These are phyloP conservation scores for Garrulus glandarius DNA, from an alignment of 2,797 vertebrate genomes.

Conservation along the genomic window DNA sequence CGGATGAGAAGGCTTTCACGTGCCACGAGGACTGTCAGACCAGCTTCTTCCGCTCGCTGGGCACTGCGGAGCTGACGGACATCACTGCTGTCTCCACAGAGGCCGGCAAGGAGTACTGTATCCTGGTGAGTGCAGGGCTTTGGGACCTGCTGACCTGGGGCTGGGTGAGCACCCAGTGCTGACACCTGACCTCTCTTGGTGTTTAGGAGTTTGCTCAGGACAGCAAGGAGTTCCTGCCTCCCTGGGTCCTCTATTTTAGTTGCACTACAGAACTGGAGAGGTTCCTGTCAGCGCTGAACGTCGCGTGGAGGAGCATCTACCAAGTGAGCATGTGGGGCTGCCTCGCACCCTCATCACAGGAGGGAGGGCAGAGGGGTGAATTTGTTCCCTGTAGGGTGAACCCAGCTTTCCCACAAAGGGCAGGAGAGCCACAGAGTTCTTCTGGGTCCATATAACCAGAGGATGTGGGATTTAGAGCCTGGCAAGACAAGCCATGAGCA, in stretches of 20 bases:
- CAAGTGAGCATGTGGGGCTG: constrained; percentile 75
- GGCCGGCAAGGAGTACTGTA: constrained; percentile 86
- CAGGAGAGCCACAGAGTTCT: background rate
- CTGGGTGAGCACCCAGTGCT: accelerated
- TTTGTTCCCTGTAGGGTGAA: background rate
- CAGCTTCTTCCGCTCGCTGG: constrained; percentile 93
- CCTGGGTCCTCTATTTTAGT: constrained; percentile 95
- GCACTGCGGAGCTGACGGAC: constrained; percentile 79
- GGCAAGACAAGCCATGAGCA: background rate
- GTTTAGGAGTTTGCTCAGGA: constrained; percentile 89
- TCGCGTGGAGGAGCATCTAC: constrained; percentile 83
- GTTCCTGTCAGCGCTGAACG: constrained; percentile 79
- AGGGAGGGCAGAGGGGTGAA: background rate
- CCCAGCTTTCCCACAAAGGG: background rate
- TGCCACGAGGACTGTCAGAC: constrained; percentile 99
- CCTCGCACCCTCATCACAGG: accelerated
- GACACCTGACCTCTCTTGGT: background rate
- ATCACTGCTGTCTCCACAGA: constrained; percentile 78
- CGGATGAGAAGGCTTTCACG: constrained; percentile 83
- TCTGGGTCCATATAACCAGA: accelerated
- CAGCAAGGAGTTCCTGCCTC: constrained; percentile 81
- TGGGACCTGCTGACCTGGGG: accelerated
- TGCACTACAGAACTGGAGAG: constrained; percentile 88
- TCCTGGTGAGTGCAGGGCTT: constrained; percentile 81
- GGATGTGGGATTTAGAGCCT: background rate